These are phyloP conservation scores for Pseudopleuronectes americanus DNA, from an alignment of 2,797 vertebrate genomes.

Conservation along the genomic window DNA sequence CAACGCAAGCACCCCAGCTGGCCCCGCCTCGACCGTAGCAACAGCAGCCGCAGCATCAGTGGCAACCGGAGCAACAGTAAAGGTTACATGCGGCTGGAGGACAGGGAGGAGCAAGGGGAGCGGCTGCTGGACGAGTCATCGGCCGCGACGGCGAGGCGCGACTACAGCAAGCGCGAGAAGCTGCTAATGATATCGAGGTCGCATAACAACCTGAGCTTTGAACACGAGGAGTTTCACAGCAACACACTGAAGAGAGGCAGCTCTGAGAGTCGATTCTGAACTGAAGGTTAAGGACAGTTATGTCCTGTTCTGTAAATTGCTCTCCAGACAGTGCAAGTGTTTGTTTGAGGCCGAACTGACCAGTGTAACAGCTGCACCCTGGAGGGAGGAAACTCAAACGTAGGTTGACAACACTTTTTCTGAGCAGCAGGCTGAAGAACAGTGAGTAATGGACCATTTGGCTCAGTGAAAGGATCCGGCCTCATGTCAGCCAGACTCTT, in stretches of 20 bases:
- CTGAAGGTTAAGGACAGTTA: background rate
- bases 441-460: slow-evolving; percentile 5
- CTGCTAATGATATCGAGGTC: slow-evolving; percentile 99
- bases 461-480: slow-evolving; percentile 3
- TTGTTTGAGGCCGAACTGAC: slow-evolving; percentile 9
- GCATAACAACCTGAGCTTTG: slow-evolving; percentile 97
- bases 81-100: slow-evolving; percentile 94
- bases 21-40: slow-evolving; percentile 96
- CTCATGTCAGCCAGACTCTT: slow-evolving; percentile 2
- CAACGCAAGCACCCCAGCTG: slow-evolving; percentile 98
- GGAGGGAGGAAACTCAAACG: slow-evolving; percentile 4
- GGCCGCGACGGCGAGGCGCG: slow-evolving; percentile 81
- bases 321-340: slow-evolving; percentile 23
- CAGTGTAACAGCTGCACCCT: slow-evolving; percentile 24
- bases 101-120: slow-evolving; percentile 95
- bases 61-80: slow-evolving; percentile 90
- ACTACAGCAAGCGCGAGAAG: slow-evolving; percentile 97
- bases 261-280: slow-evolving; percentile 95
- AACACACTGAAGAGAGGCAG: slow-evolving; percentile 92
- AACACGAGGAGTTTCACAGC: slow-evolving; percentile 94
- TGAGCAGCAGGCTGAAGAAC: slow-evolving; percentile 12
- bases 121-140: slow-evolving; percentile 82
- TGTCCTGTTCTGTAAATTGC: slow-evolving; percentile 27
- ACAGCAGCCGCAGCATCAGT: slow-evolving; percentile 74
- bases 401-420: slow-evolving; percentile 15